Conservation (phyloP, 2,888 invertebrate species). For the Vanessa cardui region DNA sequence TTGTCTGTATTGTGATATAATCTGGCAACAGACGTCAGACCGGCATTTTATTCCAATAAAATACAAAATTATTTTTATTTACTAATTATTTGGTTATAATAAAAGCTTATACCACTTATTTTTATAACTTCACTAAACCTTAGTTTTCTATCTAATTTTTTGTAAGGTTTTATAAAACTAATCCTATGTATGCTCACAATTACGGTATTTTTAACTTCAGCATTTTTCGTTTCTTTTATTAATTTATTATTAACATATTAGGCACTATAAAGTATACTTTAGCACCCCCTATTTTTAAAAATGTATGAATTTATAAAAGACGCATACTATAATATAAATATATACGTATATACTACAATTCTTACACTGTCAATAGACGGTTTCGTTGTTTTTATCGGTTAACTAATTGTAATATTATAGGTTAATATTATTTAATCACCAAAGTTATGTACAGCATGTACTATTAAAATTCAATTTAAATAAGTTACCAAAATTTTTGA, state of each 20-base stretch:
- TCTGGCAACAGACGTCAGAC: constrained; percentile 21
- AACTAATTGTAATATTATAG: constrained; percentile 72
- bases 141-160: constrained; percentile 21
- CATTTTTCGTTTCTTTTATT: constrained; percentile 32
- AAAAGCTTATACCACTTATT: constrained; percentile 15
- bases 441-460: constrained; percentile 59
- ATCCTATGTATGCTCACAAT: background rate
- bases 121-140: constrained; percentile 19
- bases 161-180: background rate
- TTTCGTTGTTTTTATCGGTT: constrained; percentile 69
- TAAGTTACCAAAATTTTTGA: constrained; percentile 64
- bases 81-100: constrained; percentile 24
- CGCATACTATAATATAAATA: constrained; percentile 8
- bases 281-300: background rate
- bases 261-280: constrained; percentile 12
- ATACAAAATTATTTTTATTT: constrained; percentile 49
- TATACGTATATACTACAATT: constrained; percentile 12
- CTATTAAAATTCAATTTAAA: constrained; percentile 40
- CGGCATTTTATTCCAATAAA: constrained; percentile 58
- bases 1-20: constrained; percentile 43
- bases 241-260: constrained; percentile 24
- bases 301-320: constrained; percentile 16
- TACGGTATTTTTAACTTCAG: constrained; percentile 29
- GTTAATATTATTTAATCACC: constrained; percentile 67
- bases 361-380: constrained; percentile 55